Percentiles rank a stretch among this genome's conserved stretches.
These are phyloP conservation scores for Myotis lucifugus DNA, from an alignment of 2,113 vertebrate genomes.

Conservation along the genomic window DNA sequence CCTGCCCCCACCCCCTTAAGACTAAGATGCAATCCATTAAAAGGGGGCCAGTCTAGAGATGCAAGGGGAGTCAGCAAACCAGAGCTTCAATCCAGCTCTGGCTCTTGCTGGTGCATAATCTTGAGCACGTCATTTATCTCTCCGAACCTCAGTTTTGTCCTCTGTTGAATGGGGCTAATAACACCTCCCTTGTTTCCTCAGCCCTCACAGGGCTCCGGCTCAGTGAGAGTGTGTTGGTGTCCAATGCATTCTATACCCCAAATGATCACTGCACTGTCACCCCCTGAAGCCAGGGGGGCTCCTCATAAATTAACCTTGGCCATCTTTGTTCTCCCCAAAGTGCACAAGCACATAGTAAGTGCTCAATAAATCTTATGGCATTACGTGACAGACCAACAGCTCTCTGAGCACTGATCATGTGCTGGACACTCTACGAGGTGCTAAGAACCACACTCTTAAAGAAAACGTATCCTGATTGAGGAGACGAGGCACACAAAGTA, in stretches of 20 bases:
- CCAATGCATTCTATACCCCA: background rate
- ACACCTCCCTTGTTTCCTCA: background rate
- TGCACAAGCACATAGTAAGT: background rate
- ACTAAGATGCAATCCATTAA: background rate
- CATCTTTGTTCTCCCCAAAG: background rate
- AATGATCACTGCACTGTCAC: background rate
- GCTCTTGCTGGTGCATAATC: background rate
- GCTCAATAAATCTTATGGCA: background rate
- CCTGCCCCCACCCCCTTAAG: background rate
- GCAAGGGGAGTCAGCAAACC: background rate
- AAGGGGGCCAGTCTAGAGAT: background rate
- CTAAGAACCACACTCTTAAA: background rate
- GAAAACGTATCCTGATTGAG: rapidly evolving
- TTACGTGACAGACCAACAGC: background rate
- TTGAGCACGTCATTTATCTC: background rate
- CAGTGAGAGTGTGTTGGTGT: background rate
- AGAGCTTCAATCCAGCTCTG: background rate
- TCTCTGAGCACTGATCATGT: background rate
- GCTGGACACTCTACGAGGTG: too few relatives aligned
- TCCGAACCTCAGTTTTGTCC: background rate
- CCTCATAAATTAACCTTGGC: background rate
- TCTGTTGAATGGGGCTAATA: background rate
- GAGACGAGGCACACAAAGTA: background rate
- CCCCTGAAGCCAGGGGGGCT: background rate
- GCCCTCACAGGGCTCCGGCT: background rate